A percentile compares a stretch with the other conserved stretches of the same genome.
Evolutionary conservation across 2,797 vertebrate species (phyloP).

Genomic region (Melopsittacus undulatus): DNA sequence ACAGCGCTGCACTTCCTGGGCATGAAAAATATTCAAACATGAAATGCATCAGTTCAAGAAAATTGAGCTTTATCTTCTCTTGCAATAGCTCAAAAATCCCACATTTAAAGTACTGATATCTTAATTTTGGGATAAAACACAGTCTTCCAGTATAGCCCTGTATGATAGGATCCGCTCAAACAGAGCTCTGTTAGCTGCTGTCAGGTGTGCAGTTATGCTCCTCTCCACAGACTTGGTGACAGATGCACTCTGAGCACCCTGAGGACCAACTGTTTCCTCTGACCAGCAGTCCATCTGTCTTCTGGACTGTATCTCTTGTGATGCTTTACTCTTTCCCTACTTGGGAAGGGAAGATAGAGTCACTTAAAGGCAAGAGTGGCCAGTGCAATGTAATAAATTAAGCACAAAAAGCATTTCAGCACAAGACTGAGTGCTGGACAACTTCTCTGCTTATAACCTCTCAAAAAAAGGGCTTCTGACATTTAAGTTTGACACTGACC

Average conservation of each 20-base stretch:
- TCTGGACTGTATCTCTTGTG: not conserved
- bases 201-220: accelerated
- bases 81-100: not conserved
- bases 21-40: slow-evolving; percentile 10
- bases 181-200: not conserved
- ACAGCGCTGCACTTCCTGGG: slow-evolving; percentile 94
- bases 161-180: not conserved
- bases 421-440: not conserved
- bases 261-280: not conserved
- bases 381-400: not conserved
- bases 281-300: not conserved
- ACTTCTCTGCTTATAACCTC: slow-evolving; percentile 30
- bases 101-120: not conserved
- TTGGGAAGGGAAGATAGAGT: not conserved
- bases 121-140: not conserved
- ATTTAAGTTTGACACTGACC: slow-evolving; percentile 37
- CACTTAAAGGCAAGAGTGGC: not conserved
- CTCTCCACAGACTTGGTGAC: not conserved
- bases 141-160: not conserved
- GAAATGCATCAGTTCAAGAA: slow-evolving; percentile 4
- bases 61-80: not conserved
- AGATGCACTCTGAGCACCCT: not conserved
- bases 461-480: slow-evolving; percentile 52
- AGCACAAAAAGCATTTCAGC: not conserved
- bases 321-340: not conserved